Percentiles rank a stretch among this genome's conserved stretches.
These are phyloP conservation scores for Seriola dumerili DNA, from an alignment of 2,113 vertebrate genomes.

Conservation along the genomic window DNA sequence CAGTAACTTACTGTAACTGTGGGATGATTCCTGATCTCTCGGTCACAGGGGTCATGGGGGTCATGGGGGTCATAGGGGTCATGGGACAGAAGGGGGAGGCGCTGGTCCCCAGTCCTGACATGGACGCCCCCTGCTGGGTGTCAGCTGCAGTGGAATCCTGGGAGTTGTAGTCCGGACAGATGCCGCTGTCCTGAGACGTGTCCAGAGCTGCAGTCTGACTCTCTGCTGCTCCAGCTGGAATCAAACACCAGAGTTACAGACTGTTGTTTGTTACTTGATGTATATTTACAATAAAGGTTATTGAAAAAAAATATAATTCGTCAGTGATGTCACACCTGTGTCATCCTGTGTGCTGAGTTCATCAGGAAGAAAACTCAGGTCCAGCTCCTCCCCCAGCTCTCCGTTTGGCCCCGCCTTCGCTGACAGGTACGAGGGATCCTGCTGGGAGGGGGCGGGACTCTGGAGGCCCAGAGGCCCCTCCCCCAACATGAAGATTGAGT, in stretches of 20 bases:
- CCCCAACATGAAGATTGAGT: conserved; percentile 46
- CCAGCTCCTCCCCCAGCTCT: conserved; percentile 83
- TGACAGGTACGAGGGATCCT: conserved; percentile 76
- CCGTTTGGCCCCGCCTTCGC: conserved; percentile 63
- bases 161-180: conserved; percentile 52
- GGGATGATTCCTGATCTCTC: conserved; percentile 94
- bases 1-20: conserved; percentile 89
- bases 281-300: background rate
- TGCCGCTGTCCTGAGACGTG: conserved; percentile 64
- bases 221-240: conserved; percentile 21
- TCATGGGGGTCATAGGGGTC: conserved; percentile 91
- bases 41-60: conserved; percentile 86
- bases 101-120: background rate
- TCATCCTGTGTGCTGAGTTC: conserved; percentile 79
- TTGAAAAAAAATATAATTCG: no score
- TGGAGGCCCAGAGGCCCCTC: conserved; percentile 41
- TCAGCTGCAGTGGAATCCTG: conserved; percentile 35
- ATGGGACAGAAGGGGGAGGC: conserved; percentile 78
- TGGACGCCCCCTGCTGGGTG: conserved; percentile 44
- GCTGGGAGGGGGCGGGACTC: background rate
- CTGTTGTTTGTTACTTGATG: no score
- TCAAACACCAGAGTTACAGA: no score
- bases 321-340: conserved; percentile 30
- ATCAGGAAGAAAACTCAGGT: conserved; percentile 95
- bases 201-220: conserved; percentile 12